Conservation (phyloP, 2,797 vertebrate species). For the Carcharodon carcharias region DNA sequence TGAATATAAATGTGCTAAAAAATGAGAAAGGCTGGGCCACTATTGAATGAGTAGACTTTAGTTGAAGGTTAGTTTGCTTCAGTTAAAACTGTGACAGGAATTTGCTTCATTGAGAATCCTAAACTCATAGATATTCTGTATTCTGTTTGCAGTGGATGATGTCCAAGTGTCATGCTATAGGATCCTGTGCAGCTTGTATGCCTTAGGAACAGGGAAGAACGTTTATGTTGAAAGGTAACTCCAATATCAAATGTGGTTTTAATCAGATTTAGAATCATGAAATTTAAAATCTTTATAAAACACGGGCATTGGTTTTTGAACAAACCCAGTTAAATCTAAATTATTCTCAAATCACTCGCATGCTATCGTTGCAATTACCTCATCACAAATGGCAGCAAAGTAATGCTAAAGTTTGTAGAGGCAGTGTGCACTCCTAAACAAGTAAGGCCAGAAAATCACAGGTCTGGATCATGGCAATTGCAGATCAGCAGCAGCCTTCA, state of each 20-base stretch:
- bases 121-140: neutral
- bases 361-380: neutral
- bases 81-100: neutral
- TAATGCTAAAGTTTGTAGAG: neutral
- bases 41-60: neutral
- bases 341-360: neutral
- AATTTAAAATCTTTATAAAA: neutral
- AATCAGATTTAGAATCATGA: neutral
- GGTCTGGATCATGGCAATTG: neutral
- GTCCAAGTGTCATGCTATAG: constrained; percentile 95
- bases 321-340: neutral
- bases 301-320: neutral
- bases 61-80: neutral
- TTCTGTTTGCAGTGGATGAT: constrained; percentile 74
- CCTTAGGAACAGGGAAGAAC: constrained; percentile 93
- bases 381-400: neutral
- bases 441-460: neutral
- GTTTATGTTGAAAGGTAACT: constrained; percentile 95
- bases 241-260: neutral
- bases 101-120: neutral
- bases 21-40: neutral
- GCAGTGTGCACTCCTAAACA: neutral
- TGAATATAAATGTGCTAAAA: too few species aligned
- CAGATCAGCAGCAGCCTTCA: neutral
- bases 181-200: constrained; percentile 88